Base-by-base conservation (phyloP, 2,797 vertebrate genomes). In the Protosalanx chinensis region DNA sequence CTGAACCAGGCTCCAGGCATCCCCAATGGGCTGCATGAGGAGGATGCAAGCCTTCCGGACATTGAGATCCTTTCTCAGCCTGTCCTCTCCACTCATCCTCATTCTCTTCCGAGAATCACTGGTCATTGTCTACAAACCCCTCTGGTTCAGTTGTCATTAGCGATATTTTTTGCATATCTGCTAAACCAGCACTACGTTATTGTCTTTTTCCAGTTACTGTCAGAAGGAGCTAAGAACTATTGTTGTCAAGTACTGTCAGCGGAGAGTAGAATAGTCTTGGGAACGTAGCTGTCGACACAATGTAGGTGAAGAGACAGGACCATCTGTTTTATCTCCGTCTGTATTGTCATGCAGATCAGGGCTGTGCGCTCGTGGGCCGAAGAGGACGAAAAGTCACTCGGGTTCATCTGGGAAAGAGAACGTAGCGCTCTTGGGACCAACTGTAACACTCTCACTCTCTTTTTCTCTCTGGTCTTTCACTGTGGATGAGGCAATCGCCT, bases 321-420 rank as follows among this genome's bases (percentile, higher is more conserved):
- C 86, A 83, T 84, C 82, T 89, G 86, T 86, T 88, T 86, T 82
- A 81, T 86, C 84, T 76, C 66, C 59, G 77, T 59, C 27, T 63
- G 30, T 16, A 81, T 88, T 88, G 72, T 86, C 67, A 87, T 85
- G 83, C 85, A 85, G 84, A 88, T 81, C 80, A 81, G 77, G 73
- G 73, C 76, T 32, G 56, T 4, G 49, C 75, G n/a, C n/a, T 63
- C 73, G 64, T 12, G 80, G 72, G n/a, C 58, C 53, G 58, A 59
- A 68, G 64, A 59, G 68, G 68, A 7, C 18, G n/a, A 41, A 41
- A 10, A 12, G 37, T 41, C 1, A 10, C 12, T 41, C 12, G 37
- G 37, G 37, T 10, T 13, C 1, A 10, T 41, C 12, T 41, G 37
- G 12, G 37, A 41, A 41, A 41, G 37, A 41, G 37, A 41, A 41